Percentiles rank a stretch among this genome's conserved stretches.
Evolutionary conservation across 2,888 invertebrate species (phyloP).

Genomic region (Aphrophora alni): DNA sequence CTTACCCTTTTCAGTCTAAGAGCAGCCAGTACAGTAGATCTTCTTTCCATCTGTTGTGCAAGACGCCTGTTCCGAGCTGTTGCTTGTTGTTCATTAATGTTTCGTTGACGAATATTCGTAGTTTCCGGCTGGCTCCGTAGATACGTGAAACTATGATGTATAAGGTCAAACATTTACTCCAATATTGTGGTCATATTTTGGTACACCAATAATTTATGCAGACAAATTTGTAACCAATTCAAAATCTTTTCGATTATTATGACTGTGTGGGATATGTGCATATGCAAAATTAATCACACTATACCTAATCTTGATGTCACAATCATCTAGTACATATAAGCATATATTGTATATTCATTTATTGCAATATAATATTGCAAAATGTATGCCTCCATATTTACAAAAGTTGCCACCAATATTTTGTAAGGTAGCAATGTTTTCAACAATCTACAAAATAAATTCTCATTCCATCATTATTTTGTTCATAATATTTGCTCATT

Average conservation of each 20-base stretch:
- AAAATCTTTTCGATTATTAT: neutral
- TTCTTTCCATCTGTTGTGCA: conserved; percentile 61
- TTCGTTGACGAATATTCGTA: conserved; percentile 12
- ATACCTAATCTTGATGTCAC: neutral
- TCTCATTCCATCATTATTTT: too few species aligned
- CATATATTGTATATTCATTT: too few species aligned
- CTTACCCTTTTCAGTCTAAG: conserved; percentile 55
- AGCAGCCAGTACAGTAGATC: conserved; percentile 59
- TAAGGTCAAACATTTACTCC: neutral
- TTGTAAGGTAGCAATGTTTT: too few species aligned
- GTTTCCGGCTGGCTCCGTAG: conserved; percentile 23
- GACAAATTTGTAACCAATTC: conserved; percentile 7
- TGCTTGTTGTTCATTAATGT: conserved; percentile 49
- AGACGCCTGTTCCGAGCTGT: conserved; percentile 58
- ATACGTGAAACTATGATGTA: conserved; percentile 28
- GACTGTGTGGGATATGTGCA: neutral
- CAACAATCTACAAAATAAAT: too few species aligned
- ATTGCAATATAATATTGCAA: too few species aligned
- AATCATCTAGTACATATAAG: too few species aligned
- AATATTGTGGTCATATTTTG: neutral
- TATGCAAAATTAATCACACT: neutral
- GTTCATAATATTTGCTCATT: too few species aligned
- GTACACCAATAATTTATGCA: conserved; percentile 17
- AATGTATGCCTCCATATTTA: too few species aligned
- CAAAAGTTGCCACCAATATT: too few species aligned